Evolutionary conservation across 2,888 invertebrate species (phyloP), one percentile per base, ranked within the genome.

Genomic region (Drosophila anomelani): DNA sequence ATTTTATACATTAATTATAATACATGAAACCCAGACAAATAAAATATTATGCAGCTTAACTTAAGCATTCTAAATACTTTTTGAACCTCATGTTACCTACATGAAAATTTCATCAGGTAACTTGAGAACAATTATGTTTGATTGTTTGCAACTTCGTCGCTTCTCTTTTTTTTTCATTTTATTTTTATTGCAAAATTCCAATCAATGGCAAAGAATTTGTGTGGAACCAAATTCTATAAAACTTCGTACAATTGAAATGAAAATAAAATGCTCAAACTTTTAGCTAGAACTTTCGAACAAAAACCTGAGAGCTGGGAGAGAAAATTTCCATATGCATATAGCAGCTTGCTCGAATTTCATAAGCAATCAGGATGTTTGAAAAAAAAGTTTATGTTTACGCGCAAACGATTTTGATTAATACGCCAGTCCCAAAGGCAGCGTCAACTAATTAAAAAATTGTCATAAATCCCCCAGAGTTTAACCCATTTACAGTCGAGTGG

Each of bases 401-500:
- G 47, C 41, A 49, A 68, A 56, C 70, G 70, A 56, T 68, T 68
- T 56, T 68, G 70, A 56, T 69, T 68, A 69, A 70, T 56, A 56
- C 26, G 39, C 32, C 46, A 26, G 53, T 13, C 26, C 13, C 49
- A 39, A 39, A 39, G 20, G 38, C 54, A 12, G 46, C 39, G 41
- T 69, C 68, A 68, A 68, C 76, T 87, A 89, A 85, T 89, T 89
- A 85, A 89, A 68, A 85, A 85, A 89, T 85, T 82, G 81, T 80
- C 82, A 87, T 89, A 85, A 85, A 80, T 89, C 85, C 68, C 60
- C 60, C 23, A 23, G 70, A 82, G 83, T 85, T 87, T 80, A 80
- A 89, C 83, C 85, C 85, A 71, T 88, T 87, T 56, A 73, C 89
- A 81, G 80, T 79, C 60, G 85, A 89, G 70, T 85, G 68, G 70